A percentile compares a stretch with the other conserved stretches of the same genome.
phyloP scores from a whole-genome alignment of 2,113 vertebrate species.

The Chauna torquata region DNA sequence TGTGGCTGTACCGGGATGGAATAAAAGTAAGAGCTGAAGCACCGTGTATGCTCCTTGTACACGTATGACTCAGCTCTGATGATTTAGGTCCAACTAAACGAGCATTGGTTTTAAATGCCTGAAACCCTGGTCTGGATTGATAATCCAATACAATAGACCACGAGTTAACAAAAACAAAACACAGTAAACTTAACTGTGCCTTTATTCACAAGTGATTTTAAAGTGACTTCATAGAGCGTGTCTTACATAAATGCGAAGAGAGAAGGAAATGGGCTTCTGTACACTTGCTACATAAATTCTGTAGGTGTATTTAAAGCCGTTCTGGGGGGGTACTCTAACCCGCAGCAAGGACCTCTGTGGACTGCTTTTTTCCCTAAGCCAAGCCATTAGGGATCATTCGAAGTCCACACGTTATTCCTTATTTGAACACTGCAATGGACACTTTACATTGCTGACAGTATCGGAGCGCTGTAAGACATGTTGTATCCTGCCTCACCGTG shows the following conservation, averaged over 20 bases:
- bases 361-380: background rate
- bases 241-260: background rate
- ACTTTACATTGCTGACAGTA: background rate
- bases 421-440: constrained; percentile 14
- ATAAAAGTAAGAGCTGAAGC: background rate
- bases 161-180: background rate
- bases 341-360: background rate
- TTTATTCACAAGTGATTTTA: background rate
- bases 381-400: background rate
- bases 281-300: background rate
- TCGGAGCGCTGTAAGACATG: background rate
- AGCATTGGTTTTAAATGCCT: background rate
- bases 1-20: background rate
- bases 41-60: background rate
- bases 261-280: background rate
- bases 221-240: background rate
- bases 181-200: background rate
- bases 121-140: background rate
- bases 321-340: background rate
- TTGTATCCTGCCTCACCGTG: background rate
- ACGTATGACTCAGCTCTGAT: background rate
- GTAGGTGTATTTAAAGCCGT: background rate
- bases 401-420: constrained; percentile 9
- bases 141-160: background rate
- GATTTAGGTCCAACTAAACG: background rate